A percentile compares a stretch with the other conserved stretches of the same genome.
Evolutionary conservation across 2,888 invertebrate genomes (phyloP).

Genomic region (Quadriops clusia): DNA sequence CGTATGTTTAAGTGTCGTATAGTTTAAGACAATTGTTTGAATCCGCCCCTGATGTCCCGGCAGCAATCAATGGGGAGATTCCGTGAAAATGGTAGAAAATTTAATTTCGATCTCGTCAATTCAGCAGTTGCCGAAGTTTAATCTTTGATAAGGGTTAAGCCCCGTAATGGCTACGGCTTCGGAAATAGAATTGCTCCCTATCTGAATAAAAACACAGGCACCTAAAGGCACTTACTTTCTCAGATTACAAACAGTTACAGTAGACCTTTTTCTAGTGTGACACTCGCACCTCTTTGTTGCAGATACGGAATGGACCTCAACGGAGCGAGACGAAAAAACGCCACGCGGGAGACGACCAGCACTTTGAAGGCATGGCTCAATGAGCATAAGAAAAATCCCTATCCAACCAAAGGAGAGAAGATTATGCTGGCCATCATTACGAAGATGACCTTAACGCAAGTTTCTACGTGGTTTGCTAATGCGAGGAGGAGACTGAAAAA

Average conservation of each 20-base stretch:
- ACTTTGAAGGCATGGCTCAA: slow-evolving; percentile 97
- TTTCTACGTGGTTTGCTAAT: slow-evolving; percentile 98
- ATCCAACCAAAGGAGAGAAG: slow-evolving; percentile 98
- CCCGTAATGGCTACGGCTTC: slow-evolving; percentile 21
- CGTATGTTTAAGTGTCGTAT: too few species aligned
- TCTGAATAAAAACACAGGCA: slow-evolving; percentile 21
- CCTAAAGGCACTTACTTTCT: slow-evolving; percentile 12
- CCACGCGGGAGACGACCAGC: slow-evolving; percentile 95
- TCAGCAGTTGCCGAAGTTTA: slow-evolving; percentile 43
- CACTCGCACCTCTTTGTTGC: slow-evolving; percentile 30
- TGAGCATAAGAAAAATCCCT: slow-evolving; percentile 98
- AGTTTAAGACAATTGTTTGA: too few species aligned
- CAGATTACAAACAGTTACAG: slow-evolving; percentile 17
- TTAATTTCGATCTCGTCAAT: slow-evolving; percentile 46
- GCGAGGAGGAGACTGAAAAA: slow-evolving; percentile 89
- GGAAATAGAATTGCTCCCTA: slow-evolving; percentile 22
- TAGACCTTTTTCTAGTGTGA: slow-evolving; percentile 7
- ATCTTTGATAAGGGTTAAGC: slow-evolving; percentile 38
- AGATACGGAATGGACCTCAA: slow-evolving; percentile 93
- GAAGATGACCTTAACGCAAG: slow-evolving; percentile 96
- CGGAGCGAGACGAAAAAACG: slow-evolving; percentile 93
- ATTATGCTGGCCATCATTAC: slow-evolving; percentile 98
- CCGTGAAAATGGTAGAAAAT: too few species aligned
- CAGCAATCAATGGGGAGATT: too few species aligned
- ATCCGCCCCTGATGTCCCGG: too few species aligned